Evolutionary conservation across 2,888 invertebrate genomes (phyloP), one percentile per base, ranked within the genome.

Genomic region (Leptinotarsa tumamoca): DNA sequence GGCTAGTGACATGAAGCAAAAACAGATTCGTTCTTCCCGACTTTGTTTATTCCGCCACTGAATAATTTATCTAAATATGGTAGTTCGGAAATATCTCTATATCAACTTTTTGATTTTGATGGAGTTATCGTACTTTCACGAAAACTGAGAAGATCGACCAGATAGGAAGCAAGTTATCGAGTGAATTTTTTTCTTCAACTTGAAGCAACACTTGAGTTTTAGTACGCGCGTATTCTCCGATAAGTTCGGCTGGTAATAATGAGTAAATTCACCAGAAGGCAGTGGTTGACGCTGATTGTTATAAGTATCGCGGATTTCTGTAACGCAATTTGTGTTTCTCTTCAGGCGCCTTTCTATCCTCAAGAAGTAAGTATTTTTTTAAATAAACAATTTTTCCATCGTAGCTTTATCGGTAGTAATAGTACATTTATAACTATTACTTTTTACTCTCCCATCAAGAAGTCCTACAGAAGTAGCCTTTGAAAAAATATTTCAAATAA

Each of bases 281-380:
- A 96, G 89, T 94, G 94, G 94, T 88, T 93, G 82, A 95, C 95
- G 1, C 90, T 95, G 66, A 89, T 94, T 56, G 94, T 95, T 68
- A 95, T 96, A 86, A 93, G 95, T 49, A 91, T 95, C 79, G 94
- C 95, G 18, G 95, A 96, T 88, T 95, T 96, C 88, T 95, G 94
- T 84, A 95, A 95, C 86, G 95, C 95, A 3, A 92, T 95, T 79
- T 95, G 95, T 87, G 95, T 96, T 1, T 95, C 95, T 0, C 88
- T 96, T 2, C 95, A 96, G 85, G 95, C 96, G 2, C 95, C 96
- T 0, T 96, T 96, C 87, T 96, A 95, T 87, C 96, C 96, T 0
- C 91, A 92, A 84, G 95, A 95, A 92, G 95, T 95, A 89, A 90
- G 92, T 78, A 63, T 18, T 51, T 66, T 43, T 21, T 61, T 43